Conservation (phyloP, 2,797 vertebrate genomes). For the Pygocentrus nattereri region DNA sequence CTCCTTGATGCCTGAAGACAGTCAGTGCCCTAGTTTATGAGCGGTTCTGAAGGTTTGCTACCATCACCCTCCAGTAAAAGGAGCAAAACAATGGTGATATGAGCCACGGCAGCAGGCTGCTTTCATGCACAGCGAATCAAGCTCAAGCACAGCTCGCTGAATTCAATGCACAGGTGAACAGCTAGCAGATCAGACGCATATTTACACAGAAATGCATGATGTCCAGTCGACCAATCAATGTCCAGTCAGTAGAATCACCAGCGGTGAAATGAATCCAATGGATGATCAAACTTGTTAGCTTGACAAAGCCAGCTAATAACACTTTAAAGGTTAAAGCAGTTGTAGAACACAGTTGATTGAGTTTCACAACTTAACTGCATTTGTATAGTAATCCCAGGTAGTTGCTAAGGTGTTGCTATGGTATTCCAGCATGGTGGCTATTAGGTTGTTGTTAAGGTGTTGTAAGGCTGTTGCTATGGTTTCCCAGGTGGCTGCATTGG, state of each 20-base stretch:
- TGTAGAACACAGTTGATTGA: too few relatives aligned
- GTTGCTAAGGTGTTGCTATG: too few relatives aligned
- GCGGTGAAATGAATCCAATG: neutral
- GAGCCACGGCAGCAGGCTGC: constrained; percentile 42
- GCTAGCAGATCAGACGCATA: neutral
- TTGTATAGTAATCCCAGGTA: too few relatives aligned
- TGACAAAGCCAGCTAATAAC: too few relatives aligned
- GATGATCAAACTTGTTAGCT: too few relatives aligned
- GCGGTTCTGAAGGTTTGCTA: constrained; percentile 68
- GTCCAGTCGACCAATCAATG: neutral
- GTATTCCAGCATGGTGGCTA: too few relatives aligned
- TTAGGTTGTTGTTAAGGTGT: too few relatives aligned
- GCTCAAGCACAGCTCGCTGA: constrained; percentile 23
- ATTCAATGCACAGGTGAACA: constrained; percentile 8
- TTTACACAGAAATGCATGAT: neutral
- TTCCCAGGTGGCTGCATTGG: too few relatives aligned
- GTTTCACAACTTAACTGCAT: too few relatives aligned
- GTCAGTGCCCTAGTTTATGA: constrained; percentile 74
- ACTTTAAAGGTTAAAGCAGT: too few relatives aligned
- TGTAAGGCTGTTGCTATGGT: too few relatives aligned
- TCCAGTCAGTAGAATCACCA: neutral
- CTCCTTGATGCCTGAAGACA: constrained; percentile 69
- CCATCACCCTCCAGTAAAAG: constrained; percentile 58
- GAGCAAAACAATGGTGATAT: constrained; percentile 62
- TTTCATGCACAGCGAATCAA: constrained; percentile 27